A percentile compares a stretch with the other conserved stretches of the same genome.
Conservation (phyloP, 2,888 invertebrate species). For the Limenitis camilla region DNA sequence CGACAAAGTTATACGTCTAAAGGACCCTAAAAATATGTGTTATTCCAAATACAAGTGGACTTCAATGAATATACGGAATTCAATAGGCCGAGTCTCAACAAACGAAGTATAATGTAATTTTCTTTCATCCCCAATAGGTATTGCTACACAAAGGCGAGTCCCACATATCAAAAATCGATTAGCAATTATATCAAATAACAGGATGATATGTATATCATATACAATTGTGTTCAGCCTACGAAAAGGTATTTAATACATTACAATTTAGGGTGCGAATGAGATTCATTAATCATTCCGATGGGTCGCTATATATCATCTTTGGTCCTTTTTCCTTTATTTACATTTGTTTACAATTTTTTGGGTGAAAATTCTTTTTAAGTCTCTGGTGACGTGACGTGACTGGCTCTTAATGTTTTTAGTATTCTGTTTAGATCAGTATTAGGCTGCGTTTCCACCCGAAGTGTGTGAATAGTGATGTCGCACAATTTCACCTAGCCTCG, state of each 20-base stretch:
- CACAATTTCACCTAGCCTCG: too few species aligned
- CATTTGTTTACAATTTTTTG: conserved; percentile 29
- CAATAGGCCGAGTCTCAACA: too few species aligned
- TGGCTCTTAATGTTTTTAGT: conserved; percentile 4
- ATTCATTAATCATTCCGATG: conserved; percentile 38
- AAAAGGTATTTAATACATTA: conserved; percentile 28
- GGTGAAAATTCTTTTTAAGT: conserved; percentile 12
- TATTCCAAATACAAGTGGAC: too few species aligned
- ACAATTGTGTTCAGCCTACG: conserved; percentile 3
- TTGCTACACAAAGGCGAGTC: background rate
- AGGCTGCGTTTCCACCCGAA: too few species aligned
- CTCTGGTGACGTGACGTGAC: conserved; percentile 1
- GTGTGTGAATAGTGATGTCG: too few species aligned
- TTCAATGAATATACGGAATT: too few species aligned
- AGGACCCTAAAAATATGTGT: too few species aligned
- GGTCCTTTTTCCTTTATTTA: conserved; percentile 38
- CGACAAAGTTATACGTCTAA: too few species aligned
- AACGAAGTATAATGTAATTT: too few species aligned
- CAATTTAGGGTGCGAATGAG: conserved; percentile 35
- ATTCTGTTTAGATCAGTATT: background rate
- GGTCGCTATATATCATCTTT: conserved; percentile 39
- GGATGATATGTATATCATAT: conserved; percentile 9
- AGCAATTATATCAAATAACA: background rate
- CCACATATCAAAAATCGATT: conserved; percentile 2
- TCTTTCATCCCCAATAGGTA: background rate